Conservation (phyloP, 2,888 invertebrate genomes). For the Nematopogon swammerdamellus region DNA sequence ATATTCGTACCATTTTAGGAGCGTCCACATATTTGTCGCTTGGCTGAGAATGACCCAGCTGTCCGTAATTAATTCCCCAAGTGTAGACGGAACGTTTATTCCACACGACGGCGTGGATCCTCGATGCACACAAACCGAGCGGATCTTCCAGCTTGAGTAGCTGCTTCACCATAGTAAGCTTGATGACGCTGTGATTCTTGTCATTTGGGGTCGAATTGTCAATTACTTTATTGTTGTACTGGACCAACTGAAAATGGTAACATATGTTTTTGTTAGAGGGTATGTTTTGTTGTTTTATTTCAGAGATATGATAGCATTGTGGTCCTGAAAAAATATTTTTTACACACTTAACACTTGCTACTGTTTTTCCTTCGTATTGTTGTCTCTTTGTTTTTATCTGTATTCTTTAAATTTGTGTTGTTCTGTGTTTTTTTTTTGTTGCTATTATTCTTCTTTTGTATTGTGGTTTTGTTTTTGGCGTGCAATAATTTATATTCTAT, state of each 20-base stretch:
- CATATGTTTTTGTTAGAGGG: neutral
- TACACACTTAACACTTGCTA: too few relatives aligned
- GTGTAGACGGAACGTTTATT: conserved; percentile 62
- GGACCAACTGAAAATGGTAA: conserved; percentile 32
- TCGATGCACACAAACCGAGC: conserved; percentile 61
- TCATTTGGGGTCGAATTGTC: conserved; percentile 24
- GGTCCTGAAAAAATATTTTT: too few relatives aligned
- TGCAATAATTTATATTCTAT: too few relatives aligned
- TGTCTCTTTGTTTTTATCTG: too few relatives aligned
- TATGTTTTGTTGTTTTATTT: too few relatives aligned
- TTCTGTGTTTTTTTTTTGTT: too few relatives aligned
- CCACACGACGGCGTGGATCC: conserved; percentile 71
- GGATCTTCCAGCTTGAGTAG: conserved; percentile 31
- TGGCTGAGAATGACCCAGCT: conserved; percentile 64
- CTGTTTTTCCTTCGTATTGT: too few relatives aligned
- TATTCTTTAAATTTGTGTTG: too few relatives aligned
- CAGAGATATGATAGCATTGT: too few relatives aligned
- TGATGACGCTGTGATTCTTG: conserved; percentile 32
- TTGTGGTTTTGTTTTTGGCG: too few relatives aligned
- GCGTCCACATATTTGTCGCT: conserved; percentile 35
- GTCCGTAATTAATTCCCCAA: conserved; percentile 82
- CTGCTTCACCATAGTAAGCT: conserved; percentile 28
- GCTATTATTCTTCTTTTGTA: too few relatives aligned
- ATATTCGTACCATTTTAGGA: conserved; percentile 52
- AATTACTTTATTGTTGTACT: conserved; percentile 31